Conservation (phyloP, 2,888 invertebrate species). For the Euproctis similis region DNA sequence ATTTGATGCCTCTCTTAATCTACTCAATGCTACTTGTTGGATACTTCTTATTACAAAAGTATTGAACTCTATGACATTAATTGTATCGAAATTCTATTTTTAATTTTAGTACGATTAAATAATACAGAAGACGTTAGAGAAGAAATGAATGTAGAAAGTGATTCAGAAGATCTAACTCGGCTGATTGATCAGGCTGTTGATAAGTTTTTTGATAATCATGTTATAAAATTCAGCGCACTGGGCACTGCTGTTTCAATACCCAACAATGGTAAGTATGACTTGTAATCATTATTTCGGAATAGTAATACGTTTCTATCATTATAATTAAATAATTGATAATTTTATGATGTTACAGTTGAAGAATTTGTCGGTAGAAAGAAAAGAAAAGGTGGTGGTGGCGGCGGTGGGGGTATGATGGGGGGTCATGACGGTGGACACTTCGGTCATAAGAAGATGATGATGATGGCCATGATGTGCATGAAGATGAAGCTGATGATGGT, state of each 20-base stretch:
- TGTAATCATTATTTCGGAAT: no score
- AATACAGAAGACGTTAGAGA: conserved; percentile 18
- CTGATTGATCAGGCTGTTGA: conserved; percentile 72
- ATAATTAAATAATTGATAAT: background rate
- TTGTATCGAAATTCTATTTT: background rate
- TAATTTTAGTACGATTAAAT: conserved; percentile 41
- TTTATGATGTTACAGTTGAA: conserved; percentile 44
- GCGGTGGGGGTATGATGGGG: conserved; percentile 70
- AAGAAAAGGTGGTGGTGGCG: conserved; percentile 52
- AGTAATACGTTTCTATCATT: background rate
- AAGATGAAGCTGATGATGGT: conserved; percentile 79
- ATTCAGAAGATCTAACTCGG: conserved; percentile 44
- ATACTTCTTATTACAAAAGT: no score
- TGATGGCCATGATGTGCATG: conserved; percentile 79
- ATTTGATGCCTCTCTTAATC: no score
- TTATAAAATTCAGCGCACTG: conserved; percentile 56
- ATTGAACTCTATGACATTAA: background rate
- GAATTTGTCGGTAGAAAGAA: conserved; percentile 63
- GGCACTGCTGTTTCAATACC: conserved; percentile 48
- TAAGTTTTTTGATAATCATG: conserved; percentile 74
- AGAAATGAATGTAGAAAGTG: conserved; percentile 17
- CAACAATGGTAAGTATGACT: conserved; percentile 46
- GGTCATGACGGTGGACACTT: conserved; percentile 49
- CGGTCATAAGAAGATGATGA: conserved; percentile 77
- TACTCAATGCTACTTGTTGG: no score